A percentile compares a stretch with the other conserved stretches of the same genome.
phyloP scores from a whole-genome alignment of 1,140 invertebrate genomes.

The Calycopis cecrops region DNA sequence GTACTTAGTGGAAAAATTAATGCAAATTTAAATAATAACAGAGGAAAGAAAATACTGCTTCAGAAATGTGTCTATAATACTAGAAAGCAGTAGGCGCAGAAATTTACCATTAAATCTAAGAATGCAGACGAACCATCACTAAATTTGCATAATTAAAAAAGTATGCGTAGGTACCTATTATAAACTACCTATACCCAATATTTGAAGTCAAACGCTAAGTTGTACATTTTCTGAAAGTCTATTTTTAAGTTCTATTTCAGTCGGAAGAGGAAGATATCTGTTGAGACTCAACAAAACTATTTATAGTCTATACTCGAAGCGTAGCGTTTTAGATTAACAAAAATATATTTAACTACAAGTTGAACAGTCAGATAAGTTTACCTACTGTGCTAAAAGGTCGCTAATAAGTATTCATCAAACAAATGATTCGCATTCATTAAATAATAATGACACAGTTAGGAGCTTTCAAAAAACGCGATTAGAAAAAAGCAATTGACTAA shows the following conservation, averaged over 20 bases:
- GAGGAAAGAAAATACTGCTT: no score
- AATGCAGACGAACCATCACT: background rate
- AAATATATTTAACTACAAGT: background rate
- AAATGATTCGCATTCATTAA: no score
- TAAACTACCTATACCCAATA: background rate
- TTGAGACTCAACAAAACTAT: background rate
- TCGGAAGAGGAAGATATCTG: constrained; percentile 5
- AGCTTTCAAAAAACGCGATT: no score
- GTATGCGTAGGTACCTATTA: background rate
- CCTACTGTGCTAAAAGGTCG: no score
- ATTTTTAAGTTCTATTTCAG: constrained; percentile 5
- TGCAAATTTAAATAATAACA: no score
- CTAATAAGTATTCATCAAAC: no score
- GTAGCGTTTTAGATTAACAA: background rate
- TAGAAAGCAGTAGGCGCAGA: no score
- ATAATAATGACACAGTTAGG: no score
- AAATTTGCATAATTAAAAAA: background rate
- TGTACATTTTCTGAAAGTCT: background rate
- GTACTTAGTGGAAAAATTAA: no score
- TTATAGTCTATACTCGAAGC: background rate
- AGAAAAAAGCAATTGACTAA: no score
- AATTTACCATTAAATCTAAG: no score
- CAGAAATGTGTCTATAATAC: no score
- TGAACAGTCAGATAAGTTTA: background rate
- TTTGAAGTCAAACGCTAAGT: background rate